Percentiles rank a stretch among this genome's conserved stretches.
phyloP scores from a whole-genome alignment of 2,113 vertebrate genomes.

The Anseranas semipalmata region DNA sequence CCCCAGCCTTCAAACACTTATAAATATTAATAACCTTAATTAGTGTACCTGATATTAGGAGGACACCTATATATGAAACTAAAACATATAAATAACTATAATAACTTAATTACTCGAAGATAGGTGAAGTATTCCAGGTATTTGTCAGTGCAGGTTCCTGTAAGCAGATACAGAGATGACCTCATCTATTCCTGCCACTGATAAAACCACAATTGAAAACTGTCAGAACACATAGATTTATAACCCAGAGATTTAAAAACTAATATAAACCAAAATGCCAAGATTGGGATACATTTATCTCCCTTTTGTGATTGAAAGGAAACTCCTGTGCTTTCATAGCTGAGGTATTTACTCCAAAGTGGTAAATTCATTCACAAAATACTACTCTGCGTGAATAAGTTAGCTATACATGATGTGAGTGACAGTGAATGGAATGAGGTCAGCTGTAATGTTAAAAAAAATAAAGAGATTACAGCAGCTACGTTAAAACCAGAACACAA shows the following conservation, averaged over 20 bases:
- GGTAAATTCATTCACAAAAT: background rate
- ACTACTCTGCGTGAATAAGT: background rate
- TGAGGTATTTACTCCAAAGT: background rate
- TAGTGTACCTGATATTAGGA: background rate
- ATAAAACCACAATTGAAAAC: background rate
- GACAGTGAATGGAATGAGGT: conserved; percentile 4
- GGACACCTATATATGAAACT: background rate
- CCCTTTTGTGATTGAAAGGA: background rate
- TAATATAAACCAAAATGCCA: background rate
- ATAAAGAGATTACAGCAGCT: background rate
- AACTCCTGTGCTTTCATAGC: background rate
- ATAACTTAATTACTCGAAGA: background rate
- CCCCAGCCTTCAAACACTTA: background rate
- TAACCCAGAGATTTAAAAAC: background rate
- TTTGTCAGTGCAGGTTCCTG: background rate
- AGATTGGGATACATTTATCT: background rate
- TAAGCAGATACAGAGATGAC: background rate
- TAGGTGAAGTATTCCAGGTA: background rate
- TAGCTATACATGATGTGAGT: background rate
- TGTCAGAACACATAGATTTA: background rate
- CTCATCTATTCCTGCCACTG: background rate
- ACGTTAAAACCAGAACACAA: background rate
- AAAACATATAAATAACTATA: background rate
- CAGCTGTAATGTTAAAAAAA: background rate
- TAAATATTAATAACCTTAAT: background rate